A percentile compares a stretch with the other conserved stretches of the same genome.
Conservation (phyloP, 2,888 invertebrate species). For the Drosophila trichaetosa region DNA sequence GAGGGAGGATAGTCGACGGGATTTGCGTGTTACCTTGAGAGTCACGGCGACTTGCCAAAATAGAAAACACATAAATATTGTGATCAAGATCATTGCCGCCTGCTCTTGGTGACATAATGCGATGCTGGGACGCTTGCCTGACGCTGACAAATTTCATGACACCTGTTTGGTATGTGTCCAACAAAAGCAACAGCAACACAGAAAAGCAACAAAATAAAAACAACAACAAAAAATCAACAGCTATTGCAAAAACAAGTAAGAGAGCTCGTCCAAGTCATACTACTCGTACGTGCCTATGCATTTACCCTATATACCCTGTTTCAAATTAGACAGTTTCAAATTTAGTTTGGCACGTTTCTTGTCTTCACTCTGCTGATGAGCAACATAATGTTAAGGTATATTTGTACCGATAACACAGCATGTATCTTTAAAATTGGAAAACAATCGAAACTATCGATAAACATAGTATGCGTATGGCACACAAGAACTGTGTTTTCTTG, state of each 20-base stretch:
- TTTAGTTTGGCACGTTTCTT: background rate
- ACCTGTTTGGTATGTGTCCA: slow-evolving; percentile 69
- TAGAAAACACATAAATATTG: slow-evolving; percentile 76
- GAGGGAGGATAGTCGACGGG: slow-evolving; percentile 3
- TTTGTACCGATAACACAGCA: background rate
- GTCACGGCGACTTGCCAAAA: slow-evolving; percentile 71
- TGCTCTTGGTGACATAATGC: slow-evolving; percentile 58
- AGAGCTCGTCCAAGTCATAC: background rate
- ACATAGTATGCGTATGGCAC: background rate
- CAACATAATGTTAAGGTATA: background rate
- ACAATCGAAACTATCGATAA: background rate
- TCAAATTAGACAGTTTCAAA: background rate
- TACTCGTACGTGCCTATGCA: no score
- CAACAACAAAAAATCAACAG: background rate
- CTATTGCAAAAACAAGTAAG: background rate
- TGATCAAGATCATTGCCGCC: slow-evolving; percentile 75
- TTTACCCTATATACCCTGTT: background rate
- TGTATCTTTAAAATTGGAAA: background rate
- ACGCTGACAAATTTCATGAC: slow-evolving; percentile 43
- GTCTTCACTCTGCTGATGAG: background rate
- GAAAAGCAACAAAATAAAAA: background rate
- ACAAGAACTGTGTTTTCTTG: background rate
- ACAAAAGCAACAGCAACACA: slow-evolving; percentile 11
- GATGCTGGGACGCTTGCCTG: slow-evolving; percentile 34
- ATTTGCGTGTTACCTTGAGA: slow-evolving; percentile 58